Percentiles rank a stretch among this genome's conserved stretches.
Evolutionary conservation across 2,797 vertebrate genomes (phyloP).

Genomic region (Lepilemur septentrionalis): DNA sequence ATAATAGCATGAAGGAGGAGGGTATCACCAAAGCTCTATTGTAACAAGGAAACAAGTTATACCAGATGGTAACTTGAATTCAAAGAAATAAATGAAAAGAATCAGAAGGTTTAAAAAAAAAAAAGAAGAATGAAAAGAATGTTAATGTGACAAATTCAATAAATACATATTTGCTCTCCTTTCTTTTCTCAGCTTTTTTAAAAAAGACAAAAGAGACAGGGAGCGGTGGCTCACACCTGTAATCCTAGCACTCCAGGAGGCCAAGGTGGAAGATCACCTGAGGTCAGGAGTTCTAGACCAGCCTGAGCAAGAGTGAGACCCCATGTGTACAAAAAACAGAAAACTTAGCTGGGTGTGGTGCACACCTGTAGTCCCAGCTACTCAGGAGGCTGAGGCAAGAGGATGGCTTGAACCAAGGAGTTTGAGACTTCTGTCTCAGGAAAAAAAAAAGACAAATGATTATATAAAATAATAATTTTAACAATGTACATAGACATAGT

Average conservation of each 20-base stretch:
- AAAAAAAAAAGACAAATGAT: not conserved
- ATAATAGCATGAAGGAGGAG: not conserved
- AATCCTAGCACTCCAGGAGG: not conserved
- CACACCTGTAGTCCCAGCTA: too few species aligned
- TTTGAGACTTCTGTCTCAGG: too few species aligned
- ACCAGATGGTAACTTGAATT: not conserved
- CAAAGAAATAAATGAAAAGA: slow-evolving; percentile 14
- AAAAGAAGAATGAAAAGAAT: not conserved
- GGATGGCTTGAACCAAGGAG: too few species aligned
- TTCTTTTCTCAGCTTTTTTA: not conserved
- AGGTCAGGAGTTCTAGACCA: not conserved
- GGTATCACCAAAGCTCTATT: not conserved
- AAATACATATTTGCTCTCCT: not conserved
- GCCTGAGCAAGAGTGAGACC: not conserved
- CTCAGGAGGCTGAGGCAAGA: too few species aligned
- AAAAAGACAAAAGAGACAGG: not conserved
- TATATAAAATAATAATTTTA: not conserved
- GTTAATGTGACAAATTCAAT: not conserved
- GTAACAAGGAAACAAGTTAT: not conserved
- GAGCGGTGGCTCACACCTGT: not conserved
- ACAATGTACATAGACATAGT: not conserved
- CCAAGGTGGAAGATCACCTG: not conserved
- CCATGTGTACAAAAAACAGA: not conserved
- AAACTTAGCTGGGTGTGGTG: too few species aligned
- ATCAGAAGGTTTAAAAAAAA: not conserved